Conservation (phyloP, 1,140 invertebrate species). For the Marisa cornuarietis region DNA sequence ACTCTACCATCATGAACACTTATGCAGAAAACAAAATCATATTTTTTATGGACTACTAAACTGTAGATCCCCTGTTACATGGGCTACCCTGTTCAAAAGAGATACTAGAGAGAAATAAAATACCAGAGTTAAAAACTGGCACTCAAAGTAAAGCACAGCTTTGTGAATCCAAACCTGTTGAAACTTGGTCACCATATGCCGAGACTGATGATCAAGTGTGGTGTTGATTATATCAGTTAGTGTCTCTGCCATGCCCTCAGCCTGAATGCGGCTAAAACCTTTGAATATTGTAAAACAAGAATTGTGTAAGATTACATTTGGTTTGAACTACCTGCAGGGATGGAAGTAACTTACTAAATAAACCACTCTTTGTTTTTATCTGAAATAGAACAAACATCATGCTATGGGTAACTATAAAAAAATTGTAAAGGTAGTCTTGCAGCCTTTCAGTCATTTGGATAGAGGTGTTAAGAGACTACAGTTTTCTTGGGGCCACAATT, state of each 20-base stretch:
- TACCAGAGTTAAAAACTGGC: not conserved
- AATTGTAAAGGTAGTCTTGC: too few species aligned
- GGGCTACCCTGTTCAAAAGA: not conserved
- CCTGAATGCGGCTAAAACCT: constrained; percentile 56
- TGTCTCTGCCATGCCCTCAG: constrained; percentile 53
- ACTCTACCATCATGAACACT: not conserved
- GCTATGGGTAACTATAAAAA: too few species aligned
- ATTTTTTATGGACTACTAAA: not conserved
- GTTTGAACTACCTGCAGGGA: too few species aligned
- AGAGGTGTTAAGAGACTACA: too few species aligned
- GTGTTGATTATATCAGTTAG: constrained; percentile 52
- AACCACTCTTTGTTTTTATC: too few species aligned
- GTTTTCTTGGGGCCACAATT: too few species aligned
- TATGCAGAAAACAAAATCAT: too few species aligned
- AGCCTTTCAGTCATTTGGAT: too few species aligned
- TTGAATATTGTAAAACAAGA: not conserved
- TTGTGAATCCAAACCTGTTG: constrained; percentile 48
- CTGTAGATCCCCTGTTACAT: not conserved
- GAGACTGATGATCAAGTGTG: constrained; percentile 52
- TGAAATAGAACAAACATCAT: too few species aligned
- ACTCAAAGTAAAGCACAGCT: not conserved
- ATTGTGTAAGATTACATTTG: too few species aligned
- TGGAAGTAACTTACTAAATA: too few species aligned
- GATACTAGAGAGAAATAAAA: not conserved
- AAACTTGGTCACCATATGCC: constrained; percentile 58